Conservation (phyloP, 2,113 vertebrate genomes). For the Glaucomys volans region DNA sequence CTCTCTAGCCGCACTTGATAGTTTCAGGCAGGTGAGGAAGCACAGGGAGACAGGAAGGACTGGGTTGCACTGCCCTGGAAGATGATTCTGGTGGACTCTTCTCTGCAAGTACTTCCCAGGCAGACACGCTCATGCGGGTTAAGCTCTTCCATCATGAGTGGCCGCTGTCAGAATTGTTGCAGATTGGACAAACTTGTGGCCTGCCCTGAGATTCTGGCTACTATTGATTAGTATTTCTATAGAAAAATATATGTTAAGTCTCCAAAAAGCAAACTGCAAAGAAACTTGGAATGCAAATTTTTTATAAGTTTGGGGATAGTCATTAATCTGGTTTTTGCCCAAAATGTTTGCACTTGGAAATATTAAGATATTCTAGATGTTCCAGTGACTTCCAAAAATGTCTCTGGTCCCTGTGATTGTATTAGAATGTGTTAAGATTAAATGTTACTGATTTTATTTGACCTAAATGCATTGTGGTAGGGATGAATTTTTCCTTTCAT, state of each 20-base stretch:
- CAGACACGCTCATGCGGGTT: background rate
- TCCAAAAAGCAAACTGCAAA: constrained; percentile 16
- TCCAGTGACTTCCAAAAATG: background rate
- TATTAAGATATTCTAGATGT: constrained; percentile 27
- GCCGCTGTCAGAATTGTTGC: constrained; percentile 1
- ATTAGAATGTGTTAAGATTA: constrained; percentile 25
- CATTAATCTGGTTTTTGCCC: background rate
- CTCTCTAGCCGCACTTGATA: too few relatives aligned
- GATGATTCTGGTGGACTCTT: background rate
- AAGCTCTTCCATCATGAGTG: background rate
- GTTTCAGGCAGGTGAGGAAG: background rate
- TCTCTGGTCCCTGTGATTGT: background rate
- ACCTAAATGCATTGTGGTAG: background rate
- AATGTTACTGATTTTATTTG: background rate
- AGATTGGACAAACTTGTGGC: background rate
- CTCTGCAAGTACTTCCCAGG: background rate
- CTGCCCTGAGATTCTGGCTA: constrained; percentile 9
- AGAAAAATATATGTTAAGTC: background rate
- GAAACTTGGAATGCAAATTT: constrained; percentile 33
- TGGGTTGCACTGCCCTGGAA: background rate
- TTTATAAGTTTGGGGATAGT: constrained; percentile 26
- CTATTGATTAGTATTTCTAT: constrained; percentile 36
- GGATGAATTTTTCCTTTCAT: background rate
- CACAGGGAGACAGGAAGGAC: background rate
- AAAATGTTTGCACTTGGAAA: constrained; percentile 28